Conservation (phyloP, 2,888 invertebrate genomes). For the Acrobasis suavella region DNA sequence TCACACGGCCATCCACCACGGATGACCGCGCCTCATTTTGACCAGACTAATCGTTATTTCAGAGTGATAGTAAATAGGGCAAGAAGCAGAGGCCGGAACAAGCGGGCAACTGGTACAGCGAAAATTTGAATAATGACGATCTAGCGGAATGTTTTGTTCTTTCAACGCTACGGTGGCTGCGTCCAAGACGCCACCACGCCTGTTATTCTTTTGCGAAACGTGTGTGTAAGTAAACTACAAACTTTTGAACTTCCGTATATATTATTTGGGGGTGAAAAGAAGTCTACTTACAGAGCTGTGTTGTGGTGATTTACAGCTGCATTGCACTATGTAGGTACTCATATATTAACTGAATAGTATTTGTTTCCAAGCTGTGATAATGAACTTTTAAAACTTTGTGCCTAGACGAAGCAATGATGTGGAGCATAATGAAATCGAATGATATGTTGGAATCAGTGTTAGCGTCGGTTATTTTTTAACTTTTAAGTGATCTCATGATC, state of each 20-base stretch:
- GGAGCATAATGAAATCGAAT: too few species aligned
- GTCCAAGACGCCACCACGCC: constrained; percentile 28
- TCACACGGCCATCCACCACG: constrained; percentile 78
- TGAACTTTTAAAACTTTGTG: too few species aligned
- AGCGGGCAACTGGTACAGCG: constrained; percentile 78
- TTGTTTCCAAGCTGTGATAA: too few species aligned
- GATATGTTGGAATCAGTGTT: too few species aligned
- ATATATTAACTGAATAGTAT: too few species aligned
- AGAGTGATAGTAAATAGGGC: constrained; percentile 74
- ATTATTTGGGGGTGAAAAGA: too few species aligned
- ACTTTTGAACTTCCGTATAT: not conserved
- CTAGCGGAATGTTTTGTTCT: constrained; percentile 76
- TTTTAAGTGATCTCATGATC: too few species aligned
- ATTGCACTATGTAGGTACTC: too few species aligned
- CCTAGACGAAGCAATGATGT: too few species aligned
- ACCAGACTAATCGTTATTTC: constrained; percentile 79
- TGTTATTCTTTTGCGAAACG: not conserved
- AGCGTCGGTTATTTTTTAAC: too few species aligned
- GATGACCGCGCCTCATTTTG: constrained; percentile 75
- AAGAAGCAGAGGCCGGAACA: constrained; percentile 78
- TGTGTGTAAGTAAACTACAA: not conserved
- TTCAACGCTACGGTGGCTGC: constrained; percentile 72
- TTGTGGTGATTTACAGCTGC: too few species aligned
- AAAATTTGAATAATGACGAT: constrained; percentile 81
- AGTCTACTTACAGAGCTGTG: too few species aligned